Conservation (phyloP, 2,888 invertebrate genomes). For the Tenthredo livida region DNA sequence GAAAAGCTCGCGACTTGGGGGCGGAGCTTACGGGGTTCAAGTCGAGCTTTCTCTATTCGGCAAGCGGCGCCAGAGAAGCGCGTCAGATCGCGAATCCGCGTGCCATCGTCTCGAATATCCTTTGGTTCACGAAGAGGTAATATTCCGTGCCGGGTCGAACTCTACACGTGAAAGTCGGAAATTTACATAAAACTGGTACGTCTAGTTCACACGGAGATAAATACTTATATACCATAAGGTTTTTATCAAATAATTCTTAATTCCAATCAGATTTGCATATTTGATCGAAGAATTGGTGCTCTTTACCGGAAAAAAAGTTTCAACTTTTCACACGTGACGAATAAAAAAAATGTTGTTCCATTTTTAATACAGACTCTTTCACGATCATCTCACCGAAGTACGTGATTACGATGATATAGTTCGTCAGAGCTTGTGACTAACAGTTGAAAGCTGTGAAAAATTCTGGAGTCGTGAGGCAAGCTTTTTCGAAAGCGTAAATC, state of each 20-base stretch:
- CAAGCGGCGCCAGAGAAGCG: constrained; percentile 63
- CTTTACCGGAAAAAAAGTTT: not conserved
- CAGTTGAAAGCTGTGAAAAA: not conserved
- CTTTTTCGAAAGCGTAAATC: not conserved
- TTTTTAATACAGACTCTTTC: not conserved
- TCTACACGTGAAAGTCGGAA: constrained; percentile 17
- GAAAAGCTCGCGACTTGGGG: constrained; percentile 59
- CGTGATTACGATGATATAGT: not conserved
- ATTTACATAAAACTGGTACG: not conserved
- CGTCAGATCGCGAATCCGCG: constrained; percentile 54
- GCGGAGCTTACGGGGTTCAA: constrained; percentile 66
- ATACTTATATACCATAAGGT: not conserved
- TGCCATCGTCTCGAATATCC: constrained; percentile 49
- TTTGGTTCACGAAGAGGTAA: constrained; percentile 16
- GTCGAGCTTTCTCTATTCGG: constrained; percentile 66
- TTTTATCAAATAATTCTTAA: not conserved
- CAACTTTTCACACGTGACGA: not conserved
- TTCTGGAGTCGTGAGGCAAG: not conserved
- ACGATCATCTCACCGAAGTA: not conserved
- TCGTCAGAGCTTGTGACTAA: not conserved
- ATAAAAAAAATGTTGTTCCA: not conserved
- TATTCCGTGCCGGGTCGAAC: not conserved
- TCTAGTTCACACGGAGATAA: not conserved
- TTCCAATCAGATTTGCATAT: not conserved
- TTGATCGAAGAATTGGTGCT: not conserved